Evolutionary conservation across 2,797 vertebrate species (phyloP).

Genomic region (Tadarida brasiliensis): DNA sequence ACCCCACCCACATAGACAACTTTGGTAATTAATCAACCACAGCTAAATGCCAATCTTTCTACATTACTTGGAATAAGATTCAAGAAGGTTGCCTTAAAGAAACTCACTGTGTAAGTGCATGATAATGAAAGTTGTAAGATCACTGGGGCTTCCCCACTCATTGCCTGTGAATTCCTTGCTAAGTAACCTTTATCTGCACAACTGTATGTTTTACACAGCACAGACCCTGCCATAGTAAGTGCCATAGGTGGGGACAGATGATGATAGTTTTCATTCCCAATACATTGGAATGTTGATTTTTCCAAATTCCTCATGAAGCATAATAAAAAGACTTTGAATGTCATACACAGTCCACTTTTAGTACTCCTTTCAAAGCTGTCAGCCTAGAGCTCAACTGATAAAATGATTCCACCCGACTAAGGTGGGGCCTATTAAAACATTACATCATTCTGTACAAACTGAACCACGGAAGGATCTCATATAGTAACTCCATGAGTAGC

Average conservation of each 20-base stretch:
- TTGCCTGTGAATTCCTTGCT: neutral
- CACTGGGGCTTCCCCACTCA: neutral
- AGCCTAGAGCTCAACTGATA: conserved; percentile 59
- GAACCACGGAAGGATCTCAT: conserved; percentile 46
- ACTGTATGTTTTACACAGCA: neutral
- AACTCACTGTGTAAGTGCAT: neutral
- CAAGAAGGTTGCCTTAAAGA: conserved; percentile 12
- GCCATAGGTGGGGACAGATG: neutral
- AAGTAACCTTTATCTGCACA: neutral
- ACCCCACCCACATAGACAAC: conserved; percentile 11
- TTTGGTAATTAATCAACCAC: neutral
- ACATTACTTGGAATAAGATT: conserved; percentile 22
- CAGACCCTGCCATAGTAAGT: neutral
- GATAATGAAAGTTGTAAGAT: neutral
- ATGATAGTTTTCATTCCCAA: neutral
- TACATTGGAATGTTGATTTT: neutral
- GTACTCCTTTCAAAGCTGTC: neutral
- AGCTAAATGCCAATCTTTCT: conserved; percentile 23
- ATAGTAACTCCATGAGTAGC: neutral
- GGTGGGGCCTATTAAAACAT: conserved; percentile 70
- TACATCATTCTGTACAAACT: conserved; percentile 37
- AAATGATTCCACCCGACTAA: conserved; percentile 52
- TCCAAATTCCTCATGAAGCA: neutral
- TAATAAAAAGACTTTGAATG: neutral
- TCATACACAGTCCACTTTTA: neutral